Evolutionary conservation across 2,888 invertebrate genomes (phyloP).

Genomic region (Leptopterna dolabrata): DNA sequence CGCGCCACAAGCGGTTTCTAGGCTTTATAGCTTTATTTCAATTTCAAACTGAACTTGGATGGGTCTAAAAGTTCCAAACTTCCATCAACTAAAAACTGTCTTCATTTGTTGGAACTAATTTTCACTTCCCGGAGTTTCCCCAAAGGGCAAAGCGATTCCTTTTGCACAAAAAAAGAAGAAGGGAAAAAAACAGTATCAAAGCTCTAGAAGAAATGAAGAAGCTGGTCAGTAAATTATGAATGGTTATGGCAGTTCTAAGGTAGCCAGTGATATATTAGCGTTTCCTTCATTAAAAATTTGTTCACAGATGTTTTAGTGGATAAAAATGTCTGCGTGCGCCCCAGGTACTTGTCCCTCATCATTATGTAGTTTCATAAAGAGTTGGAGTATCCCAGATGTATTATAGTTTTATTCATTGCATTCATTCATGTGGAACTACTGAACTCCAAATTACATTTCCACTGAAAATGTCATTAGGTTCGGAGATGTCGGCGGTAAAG

Average conservation of each 20-base stretch:
- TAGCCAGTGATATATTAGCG: too few species aligned
- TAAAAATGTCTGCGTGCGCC: too few species aligned
- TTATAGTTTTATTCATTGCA: too few species aligned
- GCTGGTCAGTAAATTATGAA: not conserved
- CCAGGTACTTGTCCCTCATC: too few species aligned
- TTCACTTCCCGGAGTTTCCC: not conserved
- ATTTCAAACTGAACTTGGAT: not conserved
- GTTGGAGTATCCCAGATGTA: too few species aligned
- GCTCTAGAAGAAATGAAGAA: not conserved
- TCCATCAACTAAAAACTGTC: not conserved
- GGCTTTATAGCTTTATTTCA: constrained; percentile 3
- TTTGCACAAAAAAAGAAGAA: not conserved
- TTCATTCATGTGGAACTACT: too few species aligned
- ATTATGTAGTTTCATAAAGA: too few species aligned
- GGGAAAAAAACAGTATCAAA: not conserved
- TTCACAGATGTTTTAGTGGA: too few species aligned
- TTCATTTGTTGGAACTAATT: not conserved
- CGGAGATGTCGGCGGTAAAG: too few species aligned
- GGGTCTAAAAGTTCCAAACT: not conserved
- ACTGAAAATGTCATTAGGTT: too few species aligned
- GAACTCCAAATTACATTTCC: too few species aligned
- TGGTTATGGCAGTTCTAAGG: not conserved
- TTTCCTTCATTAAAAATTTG: too few species aligned
- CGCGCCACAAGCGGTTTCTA: not conserved
- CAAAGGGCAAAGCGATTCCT: not conserved